phyloP scores from a whole-genome alignment of 2,797 vertebrate genomes.

The Muraenolepis orangiensis region DNA sequence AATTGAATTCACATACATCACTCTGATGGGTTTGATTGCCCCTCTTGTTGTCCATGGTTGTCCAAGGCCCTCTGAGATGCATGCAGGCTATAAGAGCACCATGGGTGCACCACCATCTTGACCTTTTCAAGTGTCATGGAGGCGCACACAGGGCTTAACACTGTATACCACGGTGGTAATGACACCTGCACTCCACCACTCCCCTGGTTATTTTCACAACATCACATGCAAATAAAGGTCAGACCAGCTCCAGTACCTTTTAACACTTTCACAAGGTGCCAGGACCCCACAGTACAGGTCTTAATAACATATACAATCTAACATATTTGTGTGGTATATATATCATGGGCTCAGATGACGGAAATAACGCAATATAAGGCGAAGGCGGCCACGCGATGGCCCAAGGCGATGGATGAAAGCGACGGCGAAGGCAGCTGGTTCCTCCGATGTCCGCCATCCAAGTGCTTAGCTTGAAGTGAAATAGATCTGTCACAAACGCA shows the following conservation, averaged over 20 bases:
- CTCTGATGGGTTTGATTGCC: not conserved
- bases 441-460: no score
- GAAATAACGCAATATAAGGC: no score
- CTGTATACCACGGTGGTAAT: conserved; percentile 25
- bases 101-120: conserved; percentile 19
- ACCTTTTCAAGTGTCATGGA: conserved; percentile 32
- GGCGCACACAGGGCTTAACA: conserved; percentile 10
- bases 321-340: not conserved
- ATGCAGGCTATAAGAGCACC: not conserved
- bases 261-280: not conserved
- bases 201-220: conserved; percentile 10
- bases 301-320: not conserved
- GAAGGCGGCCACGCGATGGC: no score
- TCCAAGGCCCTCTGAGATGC: not conserved
- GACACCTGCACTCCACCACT: conserved; percentile 18
- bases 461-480: no score
- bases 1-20: no score
- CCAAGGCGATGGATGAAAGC: no score
- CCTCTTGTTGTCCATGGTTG: not conserved
- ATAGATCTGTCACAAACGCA: no score
- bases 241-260: not conserved
- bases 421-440: no score
- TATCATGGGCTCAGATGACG: not conserved
- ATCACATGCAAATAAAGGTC: conserved; percentile 7
- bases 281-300: not conserved